Evolutionary conservation across 2,797 vertebrate species (phyloP), one percentile per base, ranked within the genome.

Genomic region (Eulemur rubriventer): DNA sequence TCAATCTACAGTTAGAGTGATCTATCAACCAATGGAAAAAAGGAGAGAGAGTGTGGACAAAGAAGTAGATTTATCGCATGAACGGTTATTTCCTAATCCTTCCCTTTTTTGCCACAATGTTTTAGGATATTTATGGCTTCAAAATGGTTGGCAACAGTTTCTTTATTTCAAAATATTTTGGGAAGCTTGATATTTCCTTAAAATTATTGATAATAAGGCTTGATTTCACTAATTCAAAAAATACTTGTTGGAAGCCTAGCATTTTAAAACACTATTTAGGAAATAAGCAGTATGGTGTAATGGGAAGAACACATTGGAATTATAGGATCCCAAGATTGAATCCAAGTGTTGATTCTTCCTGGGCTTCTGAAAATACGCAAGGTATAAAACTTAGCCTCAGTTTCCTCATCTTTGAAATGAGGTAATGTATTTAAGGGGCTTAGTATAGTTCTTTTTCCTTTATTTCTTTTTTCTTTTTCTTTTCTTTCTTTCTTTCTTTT

Each of bases 101-200:
- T 61, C 48, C 55, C 8, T 10, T 65, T 92, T 52, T 72, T 87
- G 26, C 52, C 73, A 43, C 7, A 55, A 20, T 61, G 14, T 72
- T 72, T 91, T 46, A 35, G 70, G 38, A 95, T 46, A 82, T 50
- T 63, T 43, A 12, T 86, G 30, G 35, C 35, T 93, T 22, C 55
- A 38, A 93, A 92, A 43, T 72, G 13, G 28, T 33, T 48, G 30
- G 20, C 52, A 69, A 84, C 2, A 26, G 12, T 78, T 88, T 91
- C 48, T 78, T 84, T 41, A 94, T 81, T 89, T 96, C 48, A 76
- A 87, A 80, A 55, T 55, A 86, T 41, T 92, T 76, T 90, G 17
- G 55, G 48, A 38, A 67, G 16, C 24, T 61, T 7, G 30, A 18
- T 33, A 80, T 59, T 86, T 70, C 50, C 79, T 72, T 48, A 75